Percentiles rank a stretch among this genome's conserved stretches.
phyloP scores from a whole-genome alignment of 2,113 vertebrate species.

The Conger conger region DNA sequence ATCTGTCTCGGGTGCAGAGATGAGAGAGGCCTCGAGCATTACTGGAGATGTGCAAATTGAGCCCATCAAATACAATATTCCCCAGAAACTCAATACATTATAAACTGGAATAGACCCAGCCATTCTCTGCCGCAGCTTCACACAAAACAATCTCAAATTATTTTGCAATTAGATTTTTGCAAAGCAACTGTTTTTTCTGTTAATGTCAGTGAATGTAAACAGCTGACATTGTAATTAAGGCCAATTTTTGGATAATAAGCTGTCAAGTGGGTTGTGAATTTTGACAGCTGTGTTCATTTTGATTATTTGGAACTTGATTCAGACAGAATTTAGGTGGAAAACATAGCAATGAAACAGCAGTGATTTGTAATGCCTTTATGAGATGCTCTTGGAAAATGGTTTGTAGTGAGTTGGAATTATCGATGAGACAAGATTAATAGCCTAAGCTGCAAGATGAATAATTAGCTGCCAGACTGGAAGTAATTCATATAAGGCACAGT shows the following conservation, averaged over 20 bases:
- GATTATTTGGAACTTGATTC: too few species aligned
- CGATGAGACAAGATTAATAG: background rate
- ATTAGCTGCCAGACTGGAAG: background rate
- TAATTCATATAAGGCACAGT: background rate
- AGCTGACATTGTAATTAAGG: too few species aligned
- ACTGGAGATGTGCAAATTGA: background rate
- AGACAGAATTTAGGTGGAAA: too few species aligned
- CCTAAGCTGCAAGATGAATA: background rate
- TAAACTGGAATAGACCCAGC: background rate
- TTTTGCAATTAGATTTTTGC: background rate
- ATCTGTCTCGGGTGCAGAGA: background rate
- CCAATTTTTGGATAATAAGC: too few species aligned
- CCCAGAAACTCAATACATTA: background rate
- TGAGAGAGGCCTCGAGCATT: background rate
- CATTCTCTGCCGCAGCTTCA: background rate
- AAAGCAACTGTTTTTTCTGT: background rate
- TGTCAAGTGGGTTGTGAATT: too few species aligned
- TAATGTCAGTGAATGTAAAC: background rate
- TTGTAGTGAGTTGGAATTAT: background rate
- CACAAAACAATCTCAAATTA: background rate
- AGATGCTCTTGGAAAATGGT: background rate
- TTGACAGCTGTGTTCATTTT: too few species aligned
- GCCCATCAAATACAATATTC: slow-evolving; percentile 1
- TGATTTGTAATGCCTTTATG: background rate
- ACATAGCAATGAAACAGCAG: background rate